Base-by-base conservation (phyloP, 2,888 invertebrate genomes). In the Vesta saturnalis region DNA sequence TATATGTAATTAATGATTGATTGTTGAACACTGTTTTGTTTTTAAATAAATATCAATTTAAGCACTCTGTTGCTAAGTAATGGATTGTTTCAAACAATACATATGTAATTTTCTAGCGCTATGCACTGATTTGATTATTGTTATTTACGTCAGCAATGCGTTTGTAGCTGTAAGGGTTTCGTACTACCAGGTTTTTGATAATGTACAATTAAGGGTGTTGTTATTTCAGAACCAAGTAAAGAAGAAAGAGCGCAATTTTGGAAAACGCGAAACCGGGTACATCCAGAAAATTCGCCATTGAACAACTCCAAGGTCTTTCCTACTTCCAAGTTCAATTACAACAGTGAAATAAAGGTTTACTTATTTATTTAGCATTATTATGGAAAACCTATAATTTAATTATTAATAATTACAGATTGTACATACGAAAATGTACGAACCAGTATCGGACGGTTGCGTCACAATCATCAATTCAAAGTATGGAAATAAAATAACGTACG, bases 391-490 rank as follows among this genome's bases (percentile, higher is more conserved):
- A 56, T 65, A 71, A 64, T 57, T 30, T 46, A 64, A 64, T 63
- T 70, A 64, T 66, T 57, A 58, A 58, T 67, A 60, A 71, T 77
- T 77, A 35, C 74, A 79, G 78, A 76, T 77, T 62, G 72, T 76
- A 54, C 74, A 73, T 60, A 74, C 81, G 76, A 79, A 76, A 71
- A 83, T 83, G 83, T 83, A 83, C 78, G 82, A 83, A 72, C 81
- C 82, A 30, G 83, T 83, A 52, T 74, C 79, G 67, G 80, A 80
- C 71, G 76, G 77, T 72, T 81, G 79, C 77, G 76, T 79, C 69
- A 77, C 78, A 21, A 77, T 77, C 46, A 76, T 78, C 69, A 77
- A 77, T 68, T 67, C 75, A 65, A 74, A 73, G 69, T 73, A 71
- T 57, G 59, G 67, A 21, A 65, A 64, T 62, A 72, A 65, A 56